Evolutionary conservation across 2,113 vertebrate species (phyloP).

Genomic region (Neolamprologus falcicula): DNA sequence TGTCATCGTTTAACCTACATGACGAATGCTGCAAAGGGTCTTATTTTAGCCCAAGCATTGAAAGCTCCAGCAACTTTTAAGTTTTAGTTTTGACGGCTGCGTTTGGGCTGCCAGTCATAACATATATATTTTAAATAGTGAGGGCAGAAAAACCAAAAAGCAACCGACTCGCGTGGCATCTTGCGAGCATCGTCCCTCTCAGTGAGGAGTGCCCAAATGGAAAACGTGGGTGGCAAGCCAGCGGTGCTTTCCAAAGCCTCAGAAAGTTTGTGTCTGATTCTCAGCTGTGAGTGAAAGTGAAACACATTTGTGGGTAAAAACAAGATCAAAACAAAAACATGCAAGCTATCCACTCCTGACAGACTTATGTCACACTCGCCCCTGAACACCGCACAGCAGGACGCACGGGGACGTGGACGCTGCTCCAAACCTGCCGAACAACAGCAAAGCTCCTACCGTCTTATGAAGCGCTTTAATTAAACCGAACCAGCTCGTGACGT

Average conservation of each 20-base stretch:
- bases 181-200: not conserved
- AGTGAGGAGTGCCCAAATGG: fast-evolving
- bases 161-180: fast-evolving
- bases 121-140: not conserved
- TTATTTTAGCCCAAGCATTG: fast-evolving
- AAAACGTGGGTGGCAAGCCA: not conserved
- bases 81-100: not conserved
- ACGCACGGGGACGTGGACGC: not conserved
- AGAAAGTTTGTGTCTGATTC: not conserved
- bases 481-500: not conserved
- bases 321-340: not conserved
- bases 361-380: not conserved
- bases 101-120: fast-evolving
- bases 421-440: not conserved
- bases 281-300: not conserved
- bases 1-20: too few species aligned
- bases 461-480: not conserved
- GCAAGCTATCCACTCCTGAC: not conserved
- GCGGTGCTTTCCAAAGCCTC: not conserved
- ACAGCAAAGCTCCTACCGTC: not conserved
- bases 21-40: fast-evolving
- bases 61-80: not conserved
- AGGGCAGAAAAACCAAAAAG: not conserved
- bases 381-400: not conserved
- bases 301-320: not conserved